Evolutionary conservation across 2,888 invertebrate species (phyloP).

Genomic region (Microplitis deprimator): DNA sequence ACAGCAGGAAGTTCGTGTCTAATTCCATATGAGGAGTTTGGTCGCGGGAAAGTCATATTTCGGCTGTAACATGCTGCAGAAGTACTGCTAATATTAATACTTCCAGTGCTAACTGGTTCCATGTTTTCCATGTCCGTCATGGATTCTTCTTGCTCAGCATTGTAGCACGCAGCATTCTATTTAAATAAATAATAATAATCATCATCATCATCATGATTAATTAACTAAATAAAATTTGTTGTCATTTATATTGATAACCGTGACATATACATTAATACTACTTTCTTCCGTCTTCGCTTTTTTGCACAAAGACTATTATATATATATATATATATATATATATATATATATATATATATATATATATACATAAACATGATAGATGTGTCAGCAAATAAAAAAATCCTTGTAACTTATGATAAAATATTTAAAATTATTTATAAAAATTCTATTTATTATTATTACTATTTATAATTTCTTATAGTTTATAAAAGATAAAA

Average conservation of each 20-base stretch:
- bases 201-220: neutral
- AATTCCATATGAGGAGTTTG: conserved; percentile 71
- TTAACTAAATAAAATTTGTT: neutral
- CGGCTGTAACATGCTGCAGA: conserved; percentile 74
- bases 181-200: conserved; percentile 12
- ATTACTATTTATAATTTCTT: no score
- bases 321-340: no score
- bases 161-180: conserved; percentile 71
- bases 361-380: no score
- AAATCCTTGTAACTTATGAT: no score
- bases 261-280: neutral
- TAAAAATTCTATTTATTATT: no score
- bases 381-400: no score
- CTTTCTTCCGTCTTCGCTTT: no score
- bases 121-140: conserved; percentile 65
- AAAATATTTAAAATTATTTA: no score
- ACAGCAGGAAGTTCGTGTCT: conserved; percentile 78
- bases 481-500: no score
- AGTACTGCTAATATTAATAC: conserved; percentile 58
- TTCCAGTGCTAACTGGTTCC: conserved; percentile 63
- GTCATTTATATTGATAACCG: neutral
- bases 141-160: conserved; percentile 69
- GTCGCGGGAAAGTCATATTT: conserved; percentile 78
- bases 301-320: no score
- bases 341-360: no score